phyloP scores from a whole-genome alignment of 2,113 vertebrate species.

The Nansenia antarctica region DNA sequence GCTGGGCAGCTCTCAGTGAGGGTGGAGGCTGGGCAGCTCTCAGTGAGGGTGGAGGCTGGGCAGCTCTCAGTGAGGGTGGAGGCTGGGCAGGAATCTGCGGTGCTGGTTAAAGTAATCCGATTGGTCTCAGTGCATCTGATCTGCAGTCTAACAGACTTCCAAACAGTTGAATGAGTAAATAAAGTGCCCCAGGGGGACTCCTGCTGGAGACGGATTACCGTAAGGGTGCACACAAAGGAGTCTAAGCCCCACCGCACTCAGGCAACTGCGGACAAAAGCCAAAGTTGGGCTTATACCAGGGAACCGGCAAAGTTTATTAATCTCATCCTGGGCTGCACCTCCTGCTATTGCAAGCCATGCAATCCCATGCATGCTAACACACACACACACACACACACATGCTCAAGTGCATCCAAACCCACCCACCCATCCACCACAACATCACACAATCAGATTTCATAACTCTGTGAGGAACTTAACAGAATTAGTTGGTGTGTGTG shows the following conservation, averaged over 20 bases:
- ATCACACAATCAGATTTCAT: too few species aligned
- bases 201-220: conserved; percentile 84
- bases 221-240: conserved; percentile 82
- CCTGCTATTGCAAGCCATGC: conserved; percentile 29
- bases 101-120: conserved; percentile 80
- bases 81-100: conserved; percentile 76
- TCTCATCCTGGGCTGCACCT: conserved; percentile 59
- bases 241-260: conserved; percentile 75
- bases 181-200: conserved; percentile 82
- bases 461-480: too few species aligned
- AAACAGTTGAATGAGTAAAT: conserved; percentile 88
- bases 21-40: conserved; percentile 28
- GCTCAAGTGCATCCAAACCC: conserved; percentile 7
- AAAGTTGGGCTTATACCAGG: conserved; percentile 59
- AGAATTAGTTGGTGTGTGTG: too few species aligned
- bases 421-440: background rate
- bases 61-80: conserved; percentile 57
- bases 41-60: conserved; percentile 48
- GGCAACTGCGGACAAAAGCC: conserved; percentile 63
- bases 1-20: conserved; percentile 59
- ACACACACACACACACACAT: background rate
- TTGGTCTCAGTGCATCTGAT: conserved; percentile 86
- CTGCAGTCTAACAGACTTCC: conserved; percentile 86
- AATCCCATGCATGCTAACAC: conserved; percentile 14
- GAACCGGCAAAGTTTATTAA: conserved; percentile 68